Evolutionary conservation across 2,113 vertebrate species (phyloP).

Genomic region (Anarhynchus alexandrinus): DNA sequence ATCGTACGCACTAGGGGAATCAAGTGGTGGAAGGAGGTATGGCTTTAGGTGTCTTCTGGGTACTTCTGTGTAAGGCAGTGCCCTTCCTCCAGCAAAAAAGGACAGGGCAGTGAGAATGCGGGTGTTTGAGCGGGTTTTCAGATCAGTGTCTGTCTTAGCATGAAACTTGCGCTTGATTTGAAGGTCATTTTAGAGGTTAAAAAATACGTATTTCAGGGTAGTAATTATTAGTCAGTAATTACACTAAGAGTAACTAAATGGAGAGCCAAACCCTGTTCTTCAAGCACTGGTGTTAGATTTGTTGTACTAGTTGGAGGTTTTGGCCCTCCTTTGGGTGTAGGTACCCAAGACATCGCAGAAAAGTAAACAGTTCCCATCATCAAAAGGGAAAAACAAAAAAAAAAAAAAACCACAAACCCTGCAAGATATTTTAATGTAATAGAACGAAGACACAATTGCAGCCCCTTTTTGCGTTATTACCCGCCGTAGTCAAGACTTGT

Average conservation of each 20-base stretch:
- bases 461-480: fast-evolving
- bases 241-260: neutral
- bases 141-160: neutral
- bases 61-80: neutral
- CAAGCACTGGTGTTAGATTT: neutral
- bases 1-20: neutral
- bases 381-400: neutral
- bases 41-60: neutral
- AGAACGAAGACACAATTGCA: neutral
- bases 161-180: neutral
- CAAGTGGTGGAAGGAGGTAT: neutral
- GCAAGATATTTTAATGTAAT: neutral
- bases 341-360: neutral
- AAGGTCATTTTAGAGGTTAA: neutral
- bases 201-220: neutral
- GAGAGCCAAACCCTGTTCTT: neutral
- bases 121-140: neutral
- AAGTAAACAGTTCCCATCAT: neutral
- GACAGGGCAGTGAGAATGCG: neutral
- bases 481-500: neutral
- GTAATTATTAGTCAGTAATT: neutral
- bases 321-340: neutral
- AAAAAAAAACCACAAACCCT: fast-evolving
- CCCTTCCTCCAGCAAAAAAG: neutral
- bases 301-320: neutral